Evolutionary conservation across 2,888 invertebrate genomes (phyloP).

Genomic region (Spodoptera picta): DNA sequence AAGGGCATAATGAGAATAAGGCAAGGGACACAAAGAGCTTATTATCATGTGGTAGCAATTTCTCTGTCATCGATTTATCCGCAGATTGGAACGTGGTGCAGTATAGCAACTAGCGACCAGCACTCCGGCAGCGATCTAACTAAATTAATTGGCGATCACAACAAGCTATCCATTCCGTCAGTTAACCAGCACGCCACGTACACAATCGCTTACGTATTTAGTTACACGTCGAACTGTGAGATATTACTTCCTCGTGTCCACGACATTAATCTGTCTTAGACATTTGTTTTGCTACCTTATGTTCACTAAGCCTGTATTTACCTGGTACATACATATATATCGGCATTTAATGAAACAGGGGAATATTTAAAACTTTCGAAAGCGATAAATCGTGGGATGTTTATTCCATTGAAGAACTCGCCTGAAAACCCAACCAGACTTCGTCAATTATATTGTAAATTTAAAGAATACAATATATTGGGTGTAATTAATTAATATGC

Average conservation of each 20-base stretch:
- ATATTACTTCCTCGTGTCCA: slow-evolving; percentile 54
- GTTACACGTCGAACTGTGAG: slow-evolving; percentile 50
- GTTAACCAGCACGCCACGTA: slow-evolving; percentile 50
- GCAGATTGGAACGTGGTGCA: slow-evolving; percentile 16
- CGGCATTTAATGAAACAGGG: no score
- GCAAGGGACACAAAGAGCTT: no score
- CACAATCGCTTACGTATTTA: slow-evolving; percentile 48
- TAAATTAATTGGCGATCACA: slow-evolving; percentile 70
- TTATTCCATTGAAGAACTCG: no score
- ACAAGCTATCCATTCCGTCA: slow-evolving; percentile 67
- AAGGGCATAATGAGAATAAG: no score
- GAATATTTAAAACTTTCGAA: no score
- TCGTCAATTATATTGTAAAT: no score
- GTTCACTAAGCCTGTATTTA: neutral
- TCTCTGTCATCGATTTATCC: slow-evolving; percentile 21
- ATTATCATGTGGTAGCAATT: slow-evolving; percentile 5
- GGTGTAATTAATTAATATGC: no score
- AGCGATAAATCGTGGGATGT: no score
- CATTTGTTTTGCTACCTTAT: slow-evolving; percentile 9
- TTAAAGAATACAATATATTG: no score
- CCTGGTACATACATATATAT: no score
- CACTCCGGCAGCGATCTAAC: slow-evolving; percentile 46
- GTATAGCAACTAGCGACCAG: slow-evolving; percentile 37
- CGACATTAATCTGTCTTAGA: slow-evolving; percentile 18
- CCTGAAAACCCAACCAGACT: no score